phyloP scores from a whole-genome alignment of 1,140 invertebrate genomes.

The Gonioctena quinquepunctata region DNA sequence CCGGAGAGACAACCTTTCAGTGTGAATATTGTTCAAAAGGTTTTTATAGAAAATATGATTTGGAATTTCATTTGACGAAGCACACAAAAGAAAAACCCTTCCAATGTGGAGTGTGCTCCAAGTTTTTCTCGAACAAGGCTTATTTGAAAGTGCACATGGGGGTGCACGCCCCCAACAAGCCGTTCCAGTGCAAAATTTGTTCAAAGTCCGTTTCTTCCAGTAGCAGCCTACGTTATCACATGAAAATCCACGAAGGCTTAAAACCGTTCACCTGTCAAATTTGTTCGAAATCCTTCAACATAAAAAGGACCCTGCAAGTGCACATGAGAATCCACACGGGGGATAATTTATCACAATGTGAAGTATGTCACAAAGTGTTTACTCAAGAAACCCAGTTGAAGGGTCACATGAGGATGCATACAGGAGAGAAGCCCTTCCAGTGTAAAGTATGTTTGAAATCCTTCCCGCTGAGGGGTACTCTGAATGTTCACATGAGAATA shows the following conservation, averaged over 20 bases:
- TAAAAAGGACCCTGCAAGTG: not conserved
- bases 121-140: conserved; percentile 58
- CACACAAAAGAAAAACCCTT: conserved; percentile 59
- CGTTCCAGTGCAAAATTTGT: conserved; percentile 53
- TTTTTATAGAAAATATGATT: conserved; percentile 29
- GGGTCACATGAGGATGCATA: not conserved
- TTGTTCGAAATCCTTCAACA: not conserved
- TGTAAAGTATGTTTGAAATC: not conserved
- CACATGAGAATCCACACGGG: not conserved
- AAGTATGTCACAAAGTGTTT: not conserved
- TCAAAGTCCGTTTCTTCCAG: not conserved
- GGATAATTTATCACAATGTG: not conserved
- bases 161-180: conserved; percentile 60
- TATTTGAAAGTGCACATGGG: conserved; percentile 61
- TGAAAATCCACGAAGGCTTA: conserved; percentile 69
- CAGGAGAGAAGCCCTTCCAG: not conserved
- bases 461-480: not conserved
- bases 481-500: not conserved
- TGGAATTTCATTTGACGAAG: conserved; percentile 59
- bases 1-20: conserved; percentile 65
- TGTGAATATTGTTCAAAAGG: conserved; percentile 64
- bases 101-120: conserved; percentile 58
- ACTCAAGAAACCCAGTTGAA: not conserved
- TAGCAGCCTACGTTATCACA: conserved; percentile 31
- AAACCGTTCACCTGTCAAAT: conserved; percentile 62